These are phyloP conservation scores for Adrianichthys oophorus DNA, from an alignment of 2,797 vertebrate genomes.

Conservation along the genomic window DNA sequence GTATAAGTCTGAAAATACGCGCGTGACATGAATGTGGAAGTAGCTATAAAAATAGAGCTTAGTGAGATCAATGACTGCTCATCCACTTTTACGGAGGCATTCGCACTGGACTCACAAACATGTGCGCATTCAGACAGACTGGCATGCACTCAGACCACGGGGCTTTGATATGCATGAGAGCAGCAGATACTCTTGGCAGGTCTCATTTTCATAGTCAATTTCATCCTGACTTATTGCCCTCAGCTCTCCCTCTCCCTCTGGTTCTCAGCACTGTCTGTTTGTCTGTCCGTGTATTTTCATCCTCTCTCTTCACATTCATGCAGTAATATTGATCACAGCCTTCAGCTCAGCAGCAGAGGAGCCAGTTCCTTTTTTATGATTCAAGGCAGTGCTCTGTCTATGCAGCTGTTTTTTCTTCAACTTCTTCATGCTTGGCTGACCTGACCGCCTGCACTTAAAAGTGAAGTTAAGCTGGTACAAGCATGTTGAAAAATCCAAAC, in stretches of 20 bases:
- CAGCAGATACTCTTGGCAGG: conserved; percentile 71
- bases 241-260: conserved; percentile 31
- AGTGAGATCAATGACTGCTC: conserved; percentile 59
- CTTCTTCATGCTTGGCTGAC: conserved; percentile 28
- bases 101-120: conserved; percentile 17
- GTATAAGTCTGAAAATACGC: conserved; percentile 38
- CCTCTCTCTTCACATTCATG: conserved; percentile 65
- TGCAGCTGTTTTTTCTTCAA: conserved; percentile 21
- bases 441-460: conserved; percentile 38
- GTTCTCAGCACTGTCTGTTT: conserved; percentile 15
- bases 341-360: conserved; percentile 62
- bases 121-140: conserved; percentile 6
- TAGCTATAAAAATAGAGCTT: conserved; percentile 46
- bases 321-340: conserved; percentile 73
- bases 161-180: conserved; percentile 73
- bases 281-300: conserved; percentile 28
- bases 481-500: conserved; percentile 25
- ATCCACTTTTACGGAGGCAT: conserved; percentile 19
- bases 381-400: conserved; percentile 44
- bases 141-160: conserved; percentile 29
- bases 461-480: conserved; percentile 41
- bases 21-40: conserved; percentile 62
- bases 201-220: conserved; percentile 78
- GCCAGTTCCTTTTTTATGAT: conserved; percentile 61
- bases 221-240: conserved; percentile 73